Conservation (phyloP, 2,888 invertebrate species). For the Aphodius granarius region DNA sequence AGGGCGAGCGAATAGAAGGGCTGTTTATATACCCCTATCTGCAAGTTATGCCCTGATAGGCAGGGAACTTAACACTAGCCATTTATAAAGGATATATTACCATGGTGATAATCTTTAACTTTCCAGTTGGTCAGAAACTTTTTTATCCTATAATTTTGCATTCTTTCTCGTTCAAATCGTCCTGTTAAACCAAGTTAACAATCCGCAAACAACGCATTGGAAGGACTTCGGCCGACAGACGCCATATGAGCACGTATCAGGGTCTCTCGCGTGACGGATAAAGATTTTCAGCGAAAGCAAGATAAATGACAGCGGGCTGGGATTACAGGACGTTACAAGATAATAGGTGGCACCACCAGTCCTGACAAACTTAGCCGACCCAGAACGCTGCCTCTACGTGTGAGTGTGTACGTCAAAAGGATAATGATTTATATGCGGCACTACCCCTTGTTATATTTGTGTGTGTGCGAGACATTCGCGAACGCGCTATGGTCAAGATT, state of each 20-base stretch:
- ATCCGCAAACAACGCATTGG: not conserved
- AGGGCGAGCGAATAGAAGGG: constrained; percentile 16
- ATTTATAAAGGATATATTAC: not conserved
- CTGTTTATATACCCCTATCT: constrained; percentile 2
- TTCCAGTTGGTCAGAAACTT: too few relatives aligned
- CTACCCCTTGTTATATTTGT: not conserved
- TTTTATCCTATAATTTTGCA: too few relatives aligned
- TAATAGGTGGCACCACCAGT: not conserved
- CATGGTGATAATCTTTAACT: not conserved
- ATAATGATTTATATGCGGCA: not conserved
- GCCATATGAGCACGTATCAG: not conserved
- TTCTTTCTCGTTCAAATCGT: too few relatives aligned
- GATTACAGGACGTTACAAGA: not conserved
- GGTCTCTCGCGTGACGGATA: not conserved
- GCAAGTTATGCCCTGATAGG: constrained; percentile 1
- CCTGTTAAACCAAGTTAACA: not conserved
- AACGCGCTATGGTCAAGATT: not conserved
- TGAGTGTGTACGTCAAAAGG: not conserved
- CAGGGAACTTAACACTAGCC: not conserved
- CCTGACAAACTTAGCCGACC: not conserved
- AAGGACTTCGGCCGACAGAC: too few relatives aligned
- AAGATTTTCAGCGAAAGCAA: not conserved
- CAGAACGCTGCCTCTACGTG: not conserved
- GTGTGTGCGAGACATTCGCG: not conserved
- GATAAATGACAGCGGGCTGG: not conserved